Evolutionary conservation across 2,888 invertebrate species (phyloP).

Genomic region (Linnaemya vulpina): DNA sequence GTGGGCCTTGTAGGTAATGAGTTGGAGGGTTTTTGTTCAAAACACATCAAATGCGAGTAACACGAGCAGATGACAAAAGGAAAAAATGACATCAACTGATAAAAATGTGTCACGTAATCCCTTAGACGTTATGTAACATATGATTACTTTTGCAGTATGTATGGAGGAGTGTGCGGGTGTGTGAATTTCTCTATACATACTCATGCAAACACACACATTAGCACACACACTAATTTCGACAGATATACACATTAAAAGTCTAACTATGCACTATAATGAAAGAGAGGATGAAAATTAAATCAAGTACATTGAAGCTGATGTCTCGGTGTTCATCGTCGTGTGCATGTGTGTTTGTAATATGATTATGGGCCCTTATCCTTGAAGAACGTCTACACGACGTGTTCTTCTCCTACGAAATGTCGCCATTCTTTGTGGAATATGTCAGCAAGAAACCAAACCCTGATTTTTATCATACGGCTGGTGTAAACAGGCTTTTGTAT

Average conservation of each 20-base stretch:
- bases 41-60: slow-evolving; percentile 15
- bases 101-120: slow-evolving; percentile 72
- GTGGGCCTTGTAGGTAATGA: background rate
- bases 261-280: slow-evolving; percentile 3
- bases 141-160: slow-evolving; percentile 59
- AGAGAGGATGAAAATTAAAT: slow-evolving; percentile 40
- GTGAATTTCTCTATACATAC: background rate
- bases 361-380: slow-evolving; percentile 37
- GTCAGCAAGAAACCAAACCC: background rate
- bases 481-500: background rate
- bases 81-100: slow-evolving; percentile 68
- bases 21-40: background rate
- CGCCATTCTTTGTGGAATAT: background rate
- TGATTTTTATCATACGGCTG: background rate
- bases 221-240: background rate
- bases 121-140: slow-evolving; percentile 70
- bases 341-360: background rate
- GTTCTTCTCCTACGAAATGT: background rate
- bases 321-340: background rate
- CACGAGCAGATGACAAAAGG: slow-evolving; percentile 41
- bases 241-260: background rate
- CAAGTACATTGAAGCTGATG: slow-evolving; percentile 38
- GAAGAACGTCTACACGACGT: background rate
- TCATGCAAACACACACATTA: background rate
- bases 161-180: background rate